phyloP scores from a whole-genome alignment of 2,888 invertebrate species.

The Agrochola lota region DNA sequence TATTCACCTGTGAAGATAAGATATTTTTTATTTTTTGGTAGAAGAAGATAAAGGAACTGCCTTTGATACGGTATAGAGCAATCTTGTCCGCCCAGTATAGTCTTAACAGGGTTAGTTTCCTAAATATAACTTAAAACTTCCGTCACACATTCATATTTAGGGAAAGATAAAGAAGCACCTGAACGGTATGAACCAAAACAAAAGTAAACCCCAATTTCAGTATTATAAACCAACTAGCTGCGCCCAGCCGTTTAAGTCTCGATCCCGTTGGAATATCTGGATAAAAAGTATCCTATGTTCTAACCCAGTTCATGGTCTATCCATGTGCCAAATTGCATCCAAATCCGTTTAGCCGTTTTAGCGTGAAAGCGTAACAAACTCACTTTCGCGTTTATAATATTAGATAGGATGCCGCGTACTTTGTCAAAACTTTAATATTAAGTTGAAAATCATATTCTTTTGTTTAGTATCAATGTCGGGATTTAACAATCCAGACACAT shows the following conservation, averaged over 20 bases:
- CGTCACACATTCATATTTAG: background rate
- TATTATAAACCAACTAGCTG: background rate
- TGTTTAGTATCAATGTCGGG: conserved; percentile 30
- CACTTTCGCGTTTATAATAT: too few relatives aligned
- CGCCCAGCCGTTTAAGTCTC: too few relatives aligned
- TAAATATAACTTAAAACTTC: background rate
- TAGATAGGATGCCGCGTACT: background rate
- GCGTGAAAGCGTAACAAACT: too few relatives aligned
- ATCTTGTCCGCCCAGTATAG: background rate
- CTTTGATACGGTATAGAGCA: background rate
- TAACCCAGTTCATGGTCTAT: too few relatives aligned
- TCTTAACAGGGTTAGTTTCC: conserved; percentile 3
- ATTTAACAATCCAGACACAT: conserved; percentile 42
- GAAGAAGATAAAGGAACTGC: background rate
- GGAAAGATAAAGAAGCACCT: background rate
- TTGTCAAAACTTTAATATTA: background rate
- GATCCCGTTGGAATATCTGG: too few relatives aligned
- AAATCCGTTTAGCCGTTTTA: too few relatives aligned
- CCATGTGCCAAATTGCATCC: too few relatives aligned
- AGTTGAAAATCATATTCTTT: conserved; percentile 36
- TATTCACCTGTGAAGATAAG: conserved; percentile 94
- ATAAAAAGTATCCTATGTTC: too few relatives aligned
- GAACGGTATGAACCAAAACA: conserved; percentile 8
- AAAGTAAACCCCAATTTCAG: background rate
- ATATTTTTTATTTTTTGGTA: too few relatives aligned